Evolutionary conservation across 35 echinoderm and acorn worm species (phyloP), one percentile per base, ranked within the genome.

Genomic region (Ophioderma brevispina): DNA sequence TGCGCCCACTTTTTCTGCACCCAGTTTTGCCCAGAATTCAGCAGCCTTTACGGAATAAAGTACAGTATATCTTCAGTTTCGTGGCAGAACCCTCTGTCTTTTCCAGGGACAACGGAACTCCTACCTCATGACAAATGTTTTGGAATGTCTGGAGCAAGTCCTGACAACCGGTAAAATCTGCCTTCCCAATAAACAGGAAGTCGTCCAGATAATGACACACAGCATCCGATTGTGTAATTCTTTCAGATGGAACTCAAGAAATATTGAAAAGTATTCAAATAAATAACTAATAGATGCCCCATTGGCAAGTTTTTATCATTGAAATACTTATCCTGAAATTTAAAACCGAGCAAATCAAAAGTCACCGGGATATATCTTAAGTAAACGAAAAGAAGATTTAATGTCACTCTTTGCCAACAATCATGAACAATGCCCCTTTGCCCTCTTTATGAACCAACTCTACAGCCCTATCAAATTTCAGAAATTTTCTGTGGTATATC

Each of bases 381-480:
- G 32, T 6, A 91, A 40, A 1, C 81, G 55, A 84, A 91, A 85
- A 0, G 89, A 59, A 11, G 89, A 91, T 85, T 91, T 82, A 19
- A 90, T 83, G 37, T 90, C 88, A 32, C 79, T 37, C 76, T 90
- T 90, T 52, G 46, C 89, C 41, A 91, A 30, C n/a, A n/a, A n/a
- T n/a, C n/a, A n/a, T n/a, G n/a, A n/a, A n/a, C 55, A 38, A 56
- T 33, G 81, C 80, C 0, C 38, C 25, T 0, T 30, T 35, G 6
- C 89, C 89, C 0, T 35, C 10, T 13, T 1, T 14, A 19, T 32
- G 17, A 34, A 77, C 18, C 0, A 85, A 80, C 11, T 78, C 39
- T 18, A 85, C 89, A 0, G 89, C 81, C 37, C 76, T 37, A 32
- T 91, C 81, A 38, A 91, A 91, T 2, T 31, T 11, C 56, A 43